Evolutionary conservation across 1,140 invertebrate genomes (phyloP), one percentile per base, ranked within the genome.

Genomic region (Diachasmimorpha longicaudata): DNA sequence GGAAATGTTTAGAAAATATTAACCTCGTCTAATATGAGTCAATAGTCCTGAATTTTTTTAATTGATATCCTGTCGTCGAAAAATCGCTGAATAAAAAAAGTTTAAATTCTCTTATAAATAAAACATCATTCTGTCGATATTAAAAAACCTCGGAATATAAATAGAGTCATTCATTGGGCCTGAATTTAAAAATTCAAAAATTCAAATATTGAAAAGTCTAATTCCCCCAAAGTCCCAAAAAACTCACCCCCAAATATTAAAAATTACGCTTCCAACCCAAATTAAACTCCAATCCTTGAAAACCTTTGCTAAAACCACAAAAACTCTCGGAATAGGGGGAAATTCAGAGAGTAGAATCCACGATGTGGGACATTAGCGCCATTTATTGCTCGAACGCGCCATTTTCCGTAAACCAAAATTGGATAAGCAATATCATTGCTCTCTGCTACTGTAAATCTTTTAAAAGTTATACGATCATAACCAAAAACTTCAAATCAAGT

Each of bases 321-420:
- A 79, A 79, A 81, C 83, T 85, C 74, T 76, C 83, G 81, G 78
- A 80, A 82, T 70, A 77, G 70, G 37, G 66, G 77, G 81, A 83
- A 81, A 83, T 86, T 85, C 81, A 82, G 84, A 84, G 85, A 77
- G 77, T 80, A 77, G 73, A 63, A 63, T 74, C 76, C 70, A 82
- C 79, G 81, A 31, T 14, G 21, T 68, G 16, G 55, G 79, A 87
- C 87, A 89, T 88, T 86, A 89, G 87, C 87, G 87, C 87, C 87
- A 87, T 88, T 88, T 87, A 84, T 85, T 82, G 72, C 79, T 78
- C 77, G 81, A 84, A 87, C 89, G 89, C 89, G 89, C 89, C 89
- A 90, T 90, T 90, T 89, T 89, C 82, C 84, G 80, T 77, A 79
- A 83, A 81, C 79, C 72, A 81, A 85, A 85, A 67, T 85, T 80